These are phyloP conservation scores for Rhincodon typus DNA, from an alignment of 2,797 vertebrate genomes.

Conservation along the genomic window DNA sequence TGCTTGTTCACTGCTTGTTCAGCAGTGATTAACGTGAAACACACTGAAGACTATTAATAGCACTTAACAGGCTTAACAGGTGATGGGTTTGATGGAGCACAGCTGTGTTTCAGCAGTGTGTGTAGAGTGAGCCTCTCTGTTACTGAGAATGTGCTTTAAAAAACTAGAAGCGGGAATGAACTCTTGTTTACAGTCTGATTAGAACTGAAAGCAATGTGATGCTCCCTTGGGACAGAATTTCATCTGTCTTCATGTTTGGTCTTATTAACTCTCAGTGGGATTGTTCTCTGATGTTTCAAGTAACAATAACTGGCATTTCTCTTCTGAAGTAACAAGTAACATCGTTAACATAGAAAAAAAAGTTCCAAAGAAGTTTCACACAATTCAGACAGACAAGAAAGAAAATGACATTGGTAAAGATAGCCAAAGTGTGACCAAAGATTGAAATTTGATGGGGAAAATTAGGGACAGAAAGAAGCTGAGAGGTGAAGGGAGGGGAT, in stretches of 20 bases:
- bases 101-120: not conserved
- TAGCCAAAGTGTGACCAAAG: not conserved
- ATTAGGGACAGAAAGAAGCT: not conserved
- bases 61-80: not conserved
- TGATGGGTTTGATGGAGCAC: not conserved
- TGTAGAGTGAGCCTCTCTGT: not conserved
- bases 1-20: not conserved
- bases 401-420: no score
- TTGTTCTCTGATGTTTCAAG: not conserved
- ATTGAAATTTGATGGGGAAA: not conserved
- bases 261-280: no score
- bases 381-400: not conserved
- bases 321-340: no score
- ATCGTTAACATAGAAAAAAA: not conserved
- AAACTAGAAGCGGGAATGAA: not conserved
- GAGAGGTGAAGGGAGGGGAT: not conserved
- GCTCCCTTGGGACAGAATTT: not conserved
- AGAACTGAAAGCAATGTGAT: not conserved
- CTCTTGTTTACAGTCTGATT: not conserved
- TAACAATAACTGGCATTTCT: not conserved
- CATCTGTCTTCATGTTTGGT: not conserved
- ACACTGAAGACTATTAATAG: not conserved
- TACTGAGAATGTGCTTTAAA: not conserved
- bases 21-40: not conserved
- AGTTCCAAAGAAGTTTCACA: not conserved